Conservation (phyloP, 2,113 vertebrate genomes). For the Vombatus ursinus region DNA sequence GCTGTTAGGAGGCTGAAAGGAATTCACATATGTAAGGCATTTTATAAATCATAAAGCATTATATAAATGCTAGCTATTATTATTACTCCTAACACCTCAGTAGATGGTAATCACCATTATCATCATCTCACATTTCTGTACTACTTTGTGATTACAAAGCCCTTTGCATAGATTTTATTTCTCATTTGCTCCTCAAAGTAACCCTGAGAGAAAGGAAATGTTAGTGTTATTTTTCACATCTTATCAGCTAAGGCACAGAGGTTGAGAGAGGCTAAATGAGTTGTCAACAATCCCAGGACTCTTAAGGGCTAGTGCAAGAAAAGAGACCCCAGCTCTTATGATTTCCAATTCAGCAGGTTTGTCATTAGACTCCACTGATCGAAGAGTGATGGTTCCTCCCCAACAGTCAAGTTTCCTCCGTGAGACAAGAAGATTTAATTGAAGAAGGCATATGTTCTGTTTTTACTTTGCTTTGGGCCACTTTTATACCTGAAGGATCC, state of each 20-base stretch:
- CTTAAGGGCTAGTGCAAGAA: background rate
- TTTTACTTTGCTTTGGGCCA: background rate
- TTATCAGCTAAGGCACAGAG: background rate
- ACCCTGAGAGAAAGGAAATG: background rate
- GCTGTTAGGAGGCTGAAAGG: background rate
- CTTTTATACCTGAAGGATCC: background rate
- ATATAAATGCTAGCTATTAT: background rate
- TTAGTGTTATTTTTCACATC: background rate
- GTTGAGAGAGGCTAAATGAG: background rate
- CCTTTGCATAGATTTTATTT: background rate
- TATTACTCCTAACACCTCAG: background rate
- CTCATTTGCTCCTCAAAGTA: background rate
- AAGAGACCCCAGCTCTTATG: background rate
- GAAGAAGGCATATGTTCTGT: background rate
- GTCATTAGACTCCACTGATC: background rate
- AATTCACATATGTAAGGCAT: background rate
- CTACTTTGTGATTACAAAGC: background rate
- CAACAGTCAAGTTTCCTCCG: background rate
- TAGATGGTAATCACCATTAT: background rate
- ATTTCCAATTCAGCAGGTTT: background rate
- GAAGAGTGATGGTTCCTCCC: background rate
- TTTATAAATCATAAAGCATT: background rate
- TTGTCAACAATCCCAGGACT: background rate
- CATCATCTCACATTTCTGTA: background rate
- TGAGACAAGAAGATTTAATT: background rate